Evolutionary conservation across 2,113 vertebrate genomes (phyloP).

Genomic region (Pantherophis guttatus): DNA sequence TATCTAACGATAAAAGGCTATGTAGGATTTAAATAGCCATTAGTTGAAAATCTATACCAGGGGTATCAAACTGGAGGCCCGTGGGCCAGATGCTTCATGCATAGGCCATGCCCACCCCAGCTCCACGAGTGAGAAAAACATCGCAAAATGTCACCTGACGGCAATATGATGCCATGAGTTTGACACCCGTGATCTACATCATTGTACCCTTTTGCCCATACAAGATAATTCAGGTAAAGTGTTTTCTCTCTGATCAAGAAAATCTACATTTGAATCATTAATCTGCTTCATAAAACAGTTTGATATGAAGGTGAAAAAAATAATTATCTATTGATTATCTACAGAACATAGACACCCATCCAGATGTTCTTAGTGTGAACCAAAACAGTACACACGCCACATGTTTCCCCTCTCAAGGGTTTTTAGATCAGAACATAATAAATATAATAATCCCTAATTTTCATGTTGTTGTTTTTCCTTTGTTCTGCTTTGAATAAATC

Average conservation of each 20-base stretch:
- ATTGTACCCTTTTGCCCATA: neutral
- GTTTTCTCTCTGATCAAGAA: neutral
- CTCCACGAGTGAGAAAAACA: too few relatives aligned
- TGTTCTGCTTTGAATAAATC: slow-evolving; percentile 46
- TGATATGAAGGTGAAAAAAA: neutral
- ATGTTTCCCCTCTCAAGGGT: neutral
- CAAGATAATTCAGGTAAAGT: neutral
- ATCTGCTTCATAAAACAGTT: neutral
- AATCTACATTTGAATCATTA: neutral
- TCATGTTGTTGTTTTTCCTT: neutral
- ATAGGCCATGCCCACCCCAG: too few relatives aligned
- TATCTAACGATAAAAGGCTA: neutral
- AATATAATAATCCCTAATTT: neutral
- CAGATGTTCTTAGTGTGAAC: neutral
- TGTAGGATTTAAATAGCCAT: neutral
- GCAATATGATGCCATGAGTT: too few relatives aligned
- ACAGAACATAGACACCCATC: neutral
- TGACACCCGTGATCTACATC: neutral
- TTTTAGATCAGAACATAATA: neutral
- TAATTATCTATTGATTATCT: neutral
- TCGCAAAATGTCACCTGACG: too few relatives aligned
- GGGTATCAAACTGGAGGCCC: too few relatives aligned
- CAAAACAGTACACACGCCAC: neutral
- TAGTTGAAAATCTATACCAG: neutral
- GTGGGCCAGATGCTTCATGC: too few relatives aligned